Conservation (phyloP, 2,113 vertebrate genomes). For the Passer montanus region DNA sequence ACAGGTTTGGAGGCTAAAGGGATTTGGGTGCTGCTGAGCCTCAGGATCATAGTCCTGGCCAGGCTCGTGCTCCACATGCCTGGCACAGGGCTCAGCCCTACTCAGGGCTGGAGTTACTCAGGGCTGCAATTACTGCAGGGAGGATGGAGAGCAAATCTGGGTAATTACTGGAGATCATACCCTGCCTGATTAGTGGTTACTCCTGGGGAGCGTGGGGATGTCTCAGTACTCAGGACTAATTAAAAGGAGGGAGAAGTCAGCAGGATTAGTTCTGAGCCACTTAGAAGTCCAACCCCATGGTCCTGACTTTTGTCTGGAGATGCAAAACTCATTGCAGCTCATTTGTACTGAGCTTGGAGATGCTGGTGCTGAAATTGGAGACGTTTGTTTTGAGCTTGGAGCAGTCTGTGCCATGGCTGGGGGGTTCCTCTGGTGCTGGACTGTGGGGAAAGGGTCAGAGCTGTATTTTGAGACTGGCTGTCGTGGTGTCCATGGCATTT, state of each 20-base stretch:
- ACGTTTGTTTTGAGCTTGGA: neutral
- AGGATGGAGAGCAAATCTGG: neutral
- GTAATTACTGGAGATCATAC: neutral
- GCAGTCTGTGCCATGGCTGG: neutral
- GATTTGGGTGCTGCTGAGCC: neutral
- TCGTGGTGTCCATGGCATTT: neutral
- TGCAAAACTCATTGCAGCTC: neutral
- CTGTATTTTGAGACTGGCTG: rapidly evolving
- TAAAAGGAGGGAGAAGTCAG: neutral
- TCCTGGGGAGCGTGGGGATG: neutral
- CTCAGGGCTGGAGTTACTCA: neutral
- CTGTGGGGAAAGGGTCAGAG: neutral
- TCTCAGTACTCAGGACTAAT: neutral
- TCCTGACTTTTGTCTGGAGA: neutral
- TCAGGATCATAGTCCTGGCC: neutral
- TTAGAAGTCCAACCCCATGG: neutral
- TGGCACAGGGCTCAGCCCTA: neutral
- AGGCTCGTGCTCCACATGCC: neutral
- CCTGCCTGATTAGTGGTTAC: neutral
- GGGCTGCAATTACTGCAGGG: neutral
- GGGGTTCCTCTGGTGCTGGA: neutral
- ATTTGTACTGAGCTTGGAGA: neutral
- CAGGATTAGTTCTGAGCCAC: neutral
- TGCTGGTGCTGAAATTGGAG: neutral
- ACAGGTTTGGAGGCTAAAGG: neutral